phyloP scores from a whole-genome alignment of 2,888 invertebrate species.

The Papilio demoleus region DNA sequence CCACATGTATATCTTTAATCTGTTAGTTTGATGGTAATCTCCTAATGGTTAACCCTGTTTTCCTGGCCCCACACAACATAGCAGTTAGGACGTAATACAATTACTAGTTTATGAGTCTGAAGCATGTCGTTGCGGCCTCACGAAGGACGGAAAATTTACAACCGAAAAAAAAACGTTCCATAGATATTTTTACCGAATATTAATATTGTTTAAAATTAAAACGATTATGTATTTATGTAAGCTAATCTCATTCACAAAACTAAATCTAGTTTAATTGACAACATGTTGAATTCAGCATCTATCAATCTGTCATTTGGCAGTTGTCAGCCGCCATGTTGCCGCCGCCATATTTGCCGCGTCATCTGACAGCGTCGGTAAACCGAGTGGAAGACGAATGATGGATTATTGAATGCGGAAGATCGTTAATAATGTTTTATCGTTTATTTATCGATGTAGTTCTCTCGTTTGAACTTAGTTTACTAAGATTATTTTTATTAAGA shows the following conservation, averaged over 20 bases:
- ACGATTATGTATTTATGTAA: too few species aligned
- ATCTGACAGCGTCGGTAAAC: slow-evolving; percentile 70
- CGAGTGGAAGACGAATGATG: slow-evolving; percentile 66
- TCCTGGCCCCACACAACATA: background rate
- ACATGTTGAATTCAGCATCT: slow-evolving; percentile 9
- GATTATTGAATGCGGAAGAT: slow-evolving; percentile 50
- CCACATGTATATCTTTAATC: too few species aligned
- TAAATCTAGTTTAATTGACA: slow-evolving; percentile 7
- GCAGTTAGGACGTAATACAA: slow-evolving; percentile 22
- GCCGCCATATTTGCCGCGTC: slow-evolving; percentile 54
- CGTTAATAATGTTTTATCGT: slow-evolving; percentile 58
- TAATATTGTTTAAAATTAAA: too few species aligned
- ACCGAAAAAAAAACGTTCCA: background rate
- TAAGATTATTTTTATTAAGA: slow-evolving; percentile 17
- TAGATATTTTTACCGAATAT: too few species aligned
- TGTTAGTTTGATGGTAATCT: slow-evolving; percentile 49
- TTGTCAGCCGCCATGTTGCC: slow-evolving; percentile 44
- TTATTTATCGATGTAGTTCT: slow-evolving; percentile 36
- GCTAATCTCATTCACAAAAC: background rate
- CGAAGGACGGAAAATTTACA: slow-evolving; percentile 18
- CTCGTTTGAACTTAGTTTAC: slow-evolving; percentile 7
- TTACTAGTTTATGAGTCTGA: slow-evolving; percentile 29
- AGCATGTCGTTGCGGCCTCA: slow-evolving; percentile 9
- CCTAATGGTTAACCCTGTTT: too few species aligned
- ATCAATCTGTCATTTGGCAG: slow-evolving; percentile 29